phyloP scores from a whole-genome alignment of 2,888 invertebrate species.

The Ypsolopha scabrella region DNA sequence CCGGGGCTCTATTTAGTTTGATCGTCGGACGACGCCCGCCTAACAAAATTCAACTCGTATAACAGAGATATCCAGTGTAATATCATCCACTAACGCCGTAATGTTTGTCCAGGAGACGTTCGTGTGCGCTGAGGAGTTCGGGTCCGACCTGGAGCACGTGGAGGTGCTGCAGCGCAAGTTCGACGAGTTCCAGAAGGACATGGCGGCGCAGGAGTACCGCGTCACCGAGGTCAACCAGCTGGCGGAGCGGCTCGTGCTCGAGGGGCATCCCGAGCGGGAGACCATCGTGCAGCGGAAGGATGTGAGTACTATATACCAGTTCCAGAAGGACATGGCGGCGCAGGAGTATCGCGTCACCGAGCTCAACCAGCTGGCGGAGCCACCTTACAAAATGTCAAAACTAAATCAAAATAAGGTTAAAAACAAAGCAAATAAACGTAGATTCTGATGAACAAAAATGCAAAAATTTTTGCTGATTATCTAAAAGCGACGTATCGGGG shows the following conservation, averaged over 20 bases:
- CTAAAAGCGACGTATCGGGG: too few species aligned
- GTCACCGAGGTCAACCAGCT: constrained; percentile 96
- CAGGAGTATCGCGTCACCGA: constrained; percentile 97
- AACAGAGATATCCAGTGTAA: too few species aligned
- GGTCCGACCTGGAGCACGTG: constrained; percentile 98
- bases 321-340: constrained; percentile 65
- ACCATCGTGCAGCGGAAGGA: constrained; percentile 74
- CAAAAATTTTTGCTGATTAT: too few species aligned
- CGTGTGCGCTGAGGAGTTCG: constrained; percentile 97
- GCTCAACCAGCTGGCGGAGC: constrained; percentile 95
- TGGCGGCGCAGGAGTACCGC: constrained; percentile 96
- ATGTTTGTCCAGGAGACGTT: constrained; percentile 78
- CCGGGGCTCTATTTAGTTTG: too few species aligned
- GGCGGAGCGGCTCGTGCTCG: constrained; percentile 92
- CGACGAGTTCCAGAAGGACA: constrained; percentile 99
- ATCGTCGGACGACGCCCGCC: too few species aligned
- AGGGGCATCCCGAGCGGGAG: constrained; percentile 93
- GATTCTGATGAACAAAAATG: too few species aligned
- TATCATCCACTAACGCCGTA: too few species aligned
- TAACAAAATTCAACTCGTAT: too few species aligned
- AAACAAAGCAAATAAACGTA: too few species aligned
- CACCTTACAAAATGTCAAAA: too few species aligned
- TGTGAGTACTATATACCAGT: constrained; percentile 30
- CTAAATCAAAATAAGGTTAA: too few species aligned
- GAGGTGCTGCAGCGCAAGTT: constrained; percentile 99